Conservation (phyloP, 2,113 vertebrate genomes). For the Crotalus tigris region DNA sequence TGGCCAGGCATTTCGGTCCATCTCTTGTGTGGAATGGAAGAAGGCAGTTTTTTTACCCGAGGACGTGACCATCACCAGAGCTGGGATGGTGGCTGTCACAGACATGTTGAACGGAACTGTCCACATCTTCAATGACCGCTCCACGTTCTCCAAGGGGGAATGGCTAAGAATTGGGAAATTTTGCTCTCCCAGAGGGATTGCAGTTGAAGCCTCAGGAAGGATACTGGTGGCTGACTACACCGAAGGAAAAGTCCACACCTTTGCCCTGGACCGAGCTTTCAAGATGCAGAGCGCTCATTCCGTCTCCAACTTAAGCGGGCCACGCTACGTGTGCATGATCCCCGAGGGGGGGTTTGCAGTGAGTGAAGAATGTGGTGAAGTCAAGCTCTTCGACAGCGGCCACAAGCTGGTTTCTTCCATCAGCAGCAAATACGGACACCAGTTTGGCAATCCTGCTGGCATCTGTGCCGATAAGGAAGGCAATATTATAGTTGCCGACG, state of each 20-base stretch:
- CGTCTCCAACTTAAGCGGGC: constrained; percentile 53
- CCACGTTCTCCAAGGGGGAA: constrained; percentile 40
- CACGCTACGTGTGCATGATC: constrained; percentile 41
- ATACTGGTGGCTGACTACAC: constrained; percentile 66
- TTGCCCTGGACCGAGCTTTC: constrained; percentile 52
- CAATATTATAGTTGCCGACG: too few species aligned
- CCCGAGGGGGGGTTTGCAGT: constrained; percentile 56
- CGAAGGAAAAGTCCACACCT: constrained; percentile 57
- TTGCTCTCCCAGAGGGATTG: constrained; percentile 58
- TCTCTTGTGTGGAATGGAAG: constrained; percentile 36
- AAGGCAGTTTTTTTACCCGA: constrained; percentile 57
- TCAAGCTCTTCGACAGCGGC: too few species aligned
- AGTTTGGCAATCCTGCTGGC: too few species aligned
- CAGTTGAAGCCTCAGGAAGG: constrained; percentile 52
- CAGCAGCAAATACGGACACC: too few species aligned
- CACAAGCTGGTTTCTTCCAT: too few species aligned
- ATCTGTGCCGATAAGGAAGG: too few species aligned
- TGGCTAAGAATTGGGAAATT: constrained; percentile 62
- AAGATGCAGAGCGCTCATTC: constrained; percentile 14
- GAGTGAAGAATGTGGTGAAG: constrained; percentile 66
- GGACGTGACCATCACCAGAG: constrained; percentile 61
- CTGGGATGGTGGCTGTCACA: constrained; percentile 56
- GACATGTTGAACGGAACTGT: constrained; percentile 59
- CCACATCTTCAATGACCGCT: constrained; percentile 52
- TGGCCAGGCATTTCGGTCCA: constrained; percentile 31